Percentiles rank a stretch among this genome's conserved stretches.
phyloP scores from a whole-genome alignment of 2,797 vertebrate genomes.

The Lithobates pipiens region DNA sequence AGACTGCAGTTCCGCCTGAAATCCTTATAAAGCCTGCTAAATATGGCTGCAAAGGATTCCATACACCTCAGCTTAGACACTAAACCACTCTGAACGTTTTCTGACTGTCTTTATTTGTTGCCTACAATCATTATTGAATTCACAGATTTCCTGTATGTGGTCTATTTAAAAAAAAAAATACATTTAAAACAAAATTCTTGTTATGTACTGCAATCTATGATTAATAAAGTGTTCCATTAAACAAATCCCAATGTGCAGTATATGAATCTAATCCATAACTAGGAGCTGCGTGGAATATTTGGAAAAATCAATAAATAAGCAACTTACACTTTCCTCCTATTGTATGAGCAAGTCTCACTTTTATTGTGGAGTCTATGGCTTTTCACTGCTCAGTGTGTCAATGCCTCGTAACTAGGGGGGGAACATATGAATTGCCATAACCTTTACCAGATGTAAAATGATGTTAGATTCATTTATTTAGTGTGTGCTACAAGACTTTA shows the following conservation, averaged over 20 bases:
- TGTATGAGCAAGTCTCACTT: constrained; percentile 20
- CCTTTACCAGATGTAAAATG: constrained; percentile 58
- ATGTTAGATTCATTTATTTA: constrained; percentile 61
- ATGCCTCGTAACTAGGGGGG: constrained; percentile 37
- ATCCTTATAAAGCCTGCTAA: too few relatives aligned
- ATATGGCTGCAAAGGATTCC: too few relatives aligned
- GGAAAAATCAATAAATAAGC: constrained; percentile 44
- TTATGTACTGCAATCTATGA: constrained; percentile 29
- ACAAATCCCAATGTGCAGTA: constrained; percentile 35
- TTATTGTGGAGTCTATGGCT: constrained; percentile 31
- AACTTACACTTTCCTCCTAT: constrained; percentile 45
- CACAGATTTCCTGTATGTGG: constrained; percentile 20
- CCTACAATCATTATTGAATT: neutral
- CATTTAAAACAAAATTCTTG: constrained; percentile 32
- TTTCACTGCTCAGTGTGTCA: constrained; percentile 12
- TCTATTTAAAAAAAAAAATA: neutral
- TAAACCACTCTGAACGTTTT: neutral
- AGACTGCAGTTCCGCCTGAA: too few relatives aligned
- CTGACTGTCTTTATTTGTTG: neutral
- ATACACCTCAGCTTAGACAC: neutral
- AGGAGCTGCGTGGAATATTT: constrained; percentile 12
- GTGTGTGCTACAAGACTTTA: constrained; percentile 60
- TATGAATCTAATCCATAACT: constrained; percentile 33
- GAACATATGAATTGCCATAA: constrained; percentile 55
- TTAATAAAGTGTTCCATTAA: constrained; percentile 53